phyloP scores from a whole-genome alignment of 2,113 vertebrate species.

The Casuarius casuarius region DNA sequence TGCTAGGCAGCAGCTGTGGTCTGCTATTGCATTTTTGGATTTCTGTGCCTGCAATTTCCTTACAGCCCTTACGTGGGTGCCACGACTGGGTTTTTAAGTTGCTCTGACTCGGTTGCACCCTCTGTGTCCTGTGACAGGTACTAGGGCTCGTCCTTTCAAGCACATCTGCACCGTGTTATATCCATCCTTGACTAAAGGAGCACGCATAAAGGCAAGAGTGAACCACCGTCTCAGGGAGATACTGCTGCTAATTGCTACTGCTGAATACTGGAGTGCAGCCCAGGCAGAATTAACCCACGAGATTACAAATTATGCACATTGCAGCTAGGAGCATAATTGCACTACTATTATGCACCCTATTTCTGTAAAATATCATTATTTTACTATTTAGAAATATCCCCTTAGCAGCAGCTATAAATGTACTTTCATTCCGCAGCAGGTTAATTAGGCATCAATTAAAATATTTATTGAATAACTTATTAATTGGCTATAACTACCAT shows the following conservation, averaged over 20 bases:
- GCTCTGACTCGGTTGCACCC: not conserved
- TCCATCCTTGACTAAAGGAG: not conserved
- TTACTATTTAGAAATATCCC: constrained; percentile 43
- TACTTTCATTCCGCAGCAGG: not conserved
- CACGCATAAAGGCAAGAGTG: not conserved
- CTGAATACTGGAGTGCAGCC: constrained; percentile 62
- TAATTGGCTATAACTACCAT: constrained; percentile 60
- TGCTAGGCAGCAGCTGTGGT: not conserved
- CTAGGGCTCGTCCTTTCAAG: accelerated
- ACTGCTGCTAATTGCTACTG: constrained; percentile 2
- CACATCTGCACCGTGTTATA: not conserved
- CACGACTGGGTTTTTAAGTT: not conserved
- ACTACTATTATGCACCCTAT: constrained; percentile 25
- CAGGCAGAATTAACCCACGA: constrained; percentile 56
- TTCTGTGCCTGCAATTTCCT: not conserved
- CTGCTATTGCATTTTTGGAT: not conserved
- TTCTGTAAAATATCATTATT: constrained; percentile 68
- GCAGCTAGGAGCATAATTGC: constrained; percentile 49
- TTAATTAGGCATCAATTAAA: constrained; percentile 63
- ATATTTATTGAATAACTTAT: constrained; percentile 65
- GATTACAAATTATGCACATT: constrained; percentile 57
- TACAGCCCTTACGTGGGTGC: not conserved
- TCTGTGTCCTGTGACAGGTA: no score
- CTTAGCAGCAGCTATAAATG: constrained; percentile 34
- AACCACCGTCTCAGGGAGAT: not conserved